Conservation (phyloP, 2,113 vertebrate genomes). For the Pseudonaja textilis region DNA sequence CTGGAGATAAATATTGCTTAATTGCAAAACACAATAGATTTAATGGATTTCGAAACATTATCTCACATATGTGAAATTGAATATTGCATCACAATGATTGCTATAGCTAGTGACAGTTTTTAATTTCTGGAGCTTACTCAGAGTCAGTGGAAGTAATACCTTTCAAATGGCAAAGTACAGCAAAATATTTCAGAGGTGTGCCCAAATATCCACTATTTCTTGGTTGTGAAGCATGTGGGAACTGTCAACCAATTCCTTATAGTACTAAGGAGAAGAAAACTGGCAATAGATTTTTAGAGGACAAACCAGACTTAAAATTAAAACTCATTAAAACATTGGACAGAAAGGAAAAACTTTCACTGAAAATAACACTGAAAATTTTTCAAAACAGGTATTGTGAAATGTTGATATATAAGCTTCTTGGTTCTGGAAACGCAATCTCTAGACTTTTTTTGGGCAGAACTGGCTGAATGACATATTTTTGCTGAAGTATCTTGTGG, state of each 20-base stretch:
- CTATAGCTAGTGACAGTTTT: neutral
- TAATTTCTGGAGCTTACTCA: neutral
- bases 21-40: neutral
- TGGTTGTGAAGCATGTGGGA: neutral
- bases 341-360: neutral
- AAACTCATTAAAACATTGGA: neutral
- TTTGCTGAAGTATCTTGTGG: neutral
- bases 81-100: neutral
- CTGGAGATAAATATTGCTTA: conserved; percentile 1
- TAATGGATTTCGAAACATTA: neutral
- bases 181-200: neutral
- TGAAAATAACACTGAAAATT: neutral
- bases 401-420: neutral
- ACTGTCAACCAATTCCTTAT: neutral
- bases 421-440: neutral
- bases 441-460: neutral
- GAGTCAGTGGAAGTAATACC: neutral
- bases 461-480: neutral
- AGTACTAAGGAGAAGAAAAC: neutral
- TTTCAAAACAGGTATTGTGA: neutral
- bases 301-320: neutral
- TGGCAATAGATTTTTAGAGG: neutral
- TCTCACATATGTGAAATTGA: neutral
- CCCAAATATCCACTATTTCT: neutral
- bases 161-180: too few relatives aligned